phyloP scores from a whole-genome alignment of 2,113 vertebrate genomes.

The Eretmochelys imbricata region DNA sequence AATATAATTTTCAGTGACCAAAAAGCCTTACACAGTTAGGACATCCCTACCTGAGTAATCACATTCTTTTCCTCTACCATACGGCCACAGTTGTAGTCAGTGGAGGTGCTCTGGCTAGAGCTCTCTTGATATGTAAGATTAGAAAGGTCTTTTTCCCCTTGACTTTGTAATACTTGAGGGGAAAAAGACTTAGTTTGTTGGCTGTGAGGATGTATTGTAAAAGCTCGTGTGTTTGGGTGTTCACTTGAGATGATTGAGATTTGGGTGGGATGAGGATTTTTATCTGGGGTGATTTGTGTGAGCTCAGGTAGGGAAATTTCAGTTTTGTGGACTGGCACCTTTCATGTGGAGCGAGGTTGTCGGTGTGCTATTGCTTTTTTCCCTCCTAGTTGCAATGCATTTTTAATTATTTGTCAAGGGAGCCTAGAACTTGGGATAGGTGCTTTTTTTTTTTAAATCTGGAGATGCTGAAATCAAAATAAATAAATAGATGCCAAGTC shows the following conservation, averaged over 20 bases:
- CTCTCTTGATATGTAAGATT: not conserved
- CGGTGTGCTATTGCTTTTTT: constrained; percentile 25
- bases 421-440: constrained; percentile 23
- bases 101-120: not conserved
- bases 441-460: constrained; percentile 1
- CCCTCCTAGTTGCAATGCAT: constrained; percentile 52
- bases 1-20: not conserved
- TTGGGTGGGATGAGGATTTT: not conserved
- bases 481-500: not conserved
- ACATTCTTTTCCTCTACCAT: not conserved
- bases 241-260: not conserved
- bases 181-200: not conserved
- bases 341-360: constrained; percentile 21
- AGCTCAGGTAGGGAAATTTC: constrained; percentile 12
- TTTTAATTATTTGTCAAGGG: constrained; percentile 63
- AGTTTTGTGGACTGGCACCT: constrained; percentile 34
- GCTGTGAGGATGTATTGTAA: not conserved
- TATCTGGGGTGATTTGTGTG: constrained; percentile 4
- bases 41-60: not conserved
- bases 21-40: not conserved
- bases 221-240: not conserved
- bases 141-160: not conserved
- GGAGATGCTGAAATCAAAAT: constrained; percentile 37
- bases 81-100: not conserved
- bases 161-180: not conserved